Evolutionary conservation across 2,797 vertebrate genomes (phyloP).

Genomic region (Macrochelys suwanniensis): DNA sequence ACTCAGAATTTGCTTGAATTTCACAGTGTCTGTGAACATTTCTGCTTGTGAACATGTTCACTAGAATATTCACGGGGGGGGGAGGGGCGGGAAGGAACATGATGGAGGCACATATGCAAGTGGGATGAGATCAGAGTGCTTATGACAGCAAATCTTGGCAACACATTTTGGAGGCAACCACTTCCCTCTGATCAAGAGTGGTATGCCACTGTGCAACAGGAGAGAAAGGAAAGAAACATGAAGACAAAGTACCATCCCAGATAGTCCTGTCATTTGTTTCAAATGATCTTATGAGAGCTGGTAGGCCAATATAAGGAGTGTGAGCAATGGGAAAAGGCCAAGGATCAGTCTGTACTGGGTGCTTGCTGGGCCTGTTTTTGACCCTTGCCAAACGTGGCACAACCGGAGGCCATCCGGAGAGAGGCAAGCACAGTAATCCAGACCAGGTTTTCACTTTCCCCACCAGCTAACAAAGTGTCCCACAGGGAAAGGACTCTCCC

Average conservation of each 20-base stretch:
- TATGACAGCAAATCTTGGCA: not conserved
- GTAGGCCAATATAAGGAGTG: not conserved
- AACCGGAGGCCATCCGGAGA: not conserved
- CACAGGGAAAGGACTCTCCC: constrained; percentile 69
- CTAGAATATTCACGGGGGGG: not conserved
- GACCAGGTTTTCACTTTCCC: constrained; percentile 74
- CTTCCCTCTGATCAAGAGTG: not conserved
- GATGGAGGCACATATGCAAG: not conserved
- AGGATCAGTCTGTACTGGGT: not conserved
- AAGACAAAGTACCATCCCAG: not conserved
- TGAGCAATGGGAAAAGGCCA: not conserved
- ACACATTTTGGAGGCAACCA: not conserved
- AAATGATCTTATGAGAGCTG: accelerated
- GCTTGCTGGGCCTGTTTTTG: not conserved
- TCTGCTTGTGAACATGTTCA: not conserved
- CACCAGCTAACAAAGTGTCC: constrained; percentile 59
- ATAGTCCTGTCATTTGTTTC: not conserved
- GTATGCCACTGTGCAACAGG: not conserved
- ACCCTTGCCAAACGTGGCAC: not conserved
- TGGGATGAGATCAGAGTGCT: not conserved
- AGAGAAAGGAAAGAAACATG: not conserved
- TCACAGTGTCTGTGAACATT: not conserved
- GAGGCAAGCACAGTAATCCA: constrained; percentile 41
- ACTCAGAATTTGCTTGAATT: constrained; percentile 14
- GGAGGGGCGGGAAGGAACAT: not conserved